A percentile compares a stretch with the other conserved stretches of the same genome.
Conservation (phyloP, 2,113 vertebrate genomes). For the Rutilus rutilus region DNA sequence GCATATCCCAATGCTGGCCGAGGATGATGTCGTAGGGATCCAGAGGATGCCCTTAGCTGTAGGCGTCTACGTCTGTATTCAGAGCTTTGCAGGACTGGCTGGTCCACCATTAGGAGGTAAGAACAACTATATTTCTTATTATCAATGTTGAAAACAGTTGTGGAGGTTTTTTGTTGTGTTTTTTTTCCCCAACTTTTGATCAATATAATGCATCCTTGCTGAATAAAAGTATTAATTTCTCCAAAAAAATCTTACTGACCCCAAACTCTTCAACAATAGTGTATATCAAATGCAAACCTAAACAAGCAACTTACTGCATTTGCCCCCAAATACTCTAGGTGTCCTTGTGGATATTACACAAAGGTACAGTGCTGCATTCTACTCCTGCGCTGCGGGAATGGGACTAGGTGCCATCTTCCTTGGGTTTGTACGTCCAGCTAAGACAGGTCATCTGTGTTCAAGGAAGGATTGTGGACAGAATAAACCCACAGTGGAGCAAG, state of each 20-base stretch:
- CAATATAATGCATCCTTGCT: neutral
- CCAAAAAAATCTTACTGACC: neutral
- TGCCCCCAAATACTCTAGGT: slow-evolving; percentile 72
- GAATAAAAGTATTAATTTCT: neutral
- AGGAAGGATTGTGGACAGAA: slow-evolving; percentile 52
- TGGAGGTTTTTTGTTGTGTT: too few species aligned
- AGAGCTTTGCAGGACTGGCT: slow-evolving; percentile 91
- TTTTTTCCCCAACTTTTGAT: too few species aligned
- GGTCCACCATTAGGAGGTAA: slow-evolving; percentile 96
- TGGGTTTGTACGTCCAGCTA: slow-evolving; percentile 86
- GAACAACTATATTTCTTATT: neutral
- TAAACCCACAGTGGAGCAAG: neutral
- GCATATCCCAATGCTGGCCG: slow-evolving; percentile 93
- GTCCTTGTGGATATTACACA: slow-evolving; percentile 88
- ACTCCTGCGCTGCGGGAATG: slow-evolving; percentile 90
- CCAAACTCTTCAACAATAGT: neutral
- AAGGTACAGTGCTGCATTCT: slow-evolving; percentile 93
- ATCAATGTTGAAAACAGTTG: neutral
- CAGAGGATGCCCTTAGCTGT: slow-evolving; percentile 91
- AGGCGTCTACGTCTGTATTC: slow-evolving; percentile 93
- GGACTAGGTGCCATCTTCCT: slow-evolving; percentile 83
- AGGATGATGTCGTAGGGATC: slow-evolving; percentile 91
- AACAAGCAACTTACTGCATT: neutral
- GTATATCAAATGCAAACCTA: neutral
- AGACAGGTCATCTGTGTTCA: slow-evolving; percentile 73